A percentile compares a stretch with the other conserved stretches of the same genome.
Evolutionary conservation across 1,140 invertebrate species (phyloP).

Genomic region (Phymastichus coffea): DNA sequence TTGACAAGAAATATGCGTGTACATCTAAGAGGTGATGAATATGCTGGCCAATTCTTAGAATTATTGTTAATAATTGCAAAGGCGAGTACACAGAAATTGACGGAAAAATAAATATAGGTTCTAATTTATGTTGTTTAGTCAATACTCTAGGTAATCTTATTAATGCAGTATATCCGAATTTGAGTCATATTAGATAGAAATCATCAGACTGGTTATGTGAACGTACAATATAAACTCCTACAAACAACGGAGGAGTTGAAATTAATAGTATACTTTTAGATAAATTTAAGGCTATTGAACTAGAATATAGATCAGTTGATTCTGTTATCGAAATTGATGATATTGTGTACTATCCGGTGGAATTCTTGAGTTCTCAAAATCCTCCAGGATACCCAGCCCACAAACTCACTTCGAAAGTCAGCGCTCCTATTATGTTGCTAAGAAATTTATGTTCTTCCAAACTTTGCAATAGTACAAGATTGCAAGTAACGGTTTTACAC

Average conservation of each 20-base stretch:
- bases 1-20: constrained; percentile 52
- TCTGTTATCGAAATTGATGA: constrained; percentile 42
- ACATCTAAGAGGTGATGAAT: constrained; percentile 44
- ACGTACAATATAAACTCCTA: constrained; percentile 40
- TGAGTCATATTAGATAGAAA: constrained; percentile 43
- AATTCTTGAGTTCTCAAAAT: constrained; percentile 52
- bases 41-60: constrained; percentile 43
- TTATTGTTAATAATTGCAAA: constrained; percentile 42
- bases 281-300: constrained; percentile 32
- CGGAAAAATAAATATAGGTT: constrained; percentile 24
- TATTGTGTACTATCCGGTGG: constrained; percentile 46
- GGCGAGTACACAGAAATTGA: constrained; percentile 24
- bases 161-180: constrained; percentile 35
- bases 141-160: constrained; percentile 43
- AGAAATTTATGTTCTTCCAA: constrained; percentile 50
- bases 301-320: constrained; percentile 47
- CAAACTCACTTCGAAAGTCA: constrained; percentile 48
- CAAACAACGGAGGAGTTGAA: constrained; percentile 35
- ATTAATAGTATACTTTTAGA: constrained; percentile 37
- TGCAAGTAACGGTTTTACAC: constrained; percentile 34
- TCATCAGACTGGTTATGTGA: constrained; percentile 44
- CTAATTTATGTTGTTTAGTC: constrained; percentile 32
- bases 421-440: constrained; percentile 50
- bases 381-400: constrained; percentile 47
- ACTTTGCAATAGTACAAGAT: constrained; percentile 52